These are phyloP conservation scores for Eospalax fontanierii DNA, from an alignment of 2,797 vertebrate species.

Conservation along the genomic window DNA sequence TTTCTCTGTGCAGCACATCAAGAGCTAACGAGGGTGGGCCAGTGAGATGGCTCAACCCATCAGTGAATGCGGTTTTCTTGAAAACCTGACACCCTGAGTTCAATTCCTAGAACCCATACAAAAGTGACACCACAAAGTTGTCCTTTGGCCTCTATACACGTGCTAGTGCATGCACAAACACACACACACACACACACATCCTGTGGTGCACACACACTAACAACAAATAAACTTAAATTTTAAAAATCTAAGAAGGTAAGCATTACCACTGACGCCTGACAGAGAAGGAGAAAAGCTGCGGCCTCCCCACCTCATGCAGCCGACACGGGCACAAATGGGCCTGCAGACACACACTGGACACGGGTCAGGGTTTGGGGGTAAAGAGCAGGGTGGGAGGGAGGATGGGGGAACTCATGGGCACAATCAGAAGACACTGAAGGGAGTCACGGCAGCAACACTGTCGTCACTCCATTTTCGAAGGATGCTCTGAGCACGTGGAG, in stretches of 20 bases:
- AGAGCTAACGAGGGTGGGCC: not conserved
- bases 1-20: not conserved
- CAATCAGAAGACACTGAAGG: not conserved
- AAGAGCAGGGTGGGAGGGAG: not conserved
- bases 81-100: not conserved
- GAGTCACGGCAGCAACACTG: not conserved
- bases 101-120: not conserved
- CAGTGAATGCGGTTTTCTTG: not conserved
- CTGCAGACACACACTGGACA: not conserved
- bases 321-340: not conserved
- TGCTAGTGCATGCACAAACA: not conserved
- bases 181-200: not conserved
- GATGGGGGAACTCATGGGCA: accelerated
- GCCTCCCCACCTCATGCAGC: not conserved
- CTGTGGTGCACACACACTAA: not conserved
- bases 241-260: not conserved
- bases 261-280: not conserved
- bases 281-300: not conserved
- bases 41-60: not conserved
- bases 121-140: not conserved
- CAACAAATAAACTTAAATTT: not conserved
- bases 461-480: not conserved
- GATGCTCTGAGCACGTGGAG: not conserved
- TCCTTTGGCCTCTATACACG: not conserved
- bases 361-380: not conserved